Evolutionary conservation across 64 coral and sea anemone species (phyloP).

Genomic region (Pocillopora verrucosa): DNA sequence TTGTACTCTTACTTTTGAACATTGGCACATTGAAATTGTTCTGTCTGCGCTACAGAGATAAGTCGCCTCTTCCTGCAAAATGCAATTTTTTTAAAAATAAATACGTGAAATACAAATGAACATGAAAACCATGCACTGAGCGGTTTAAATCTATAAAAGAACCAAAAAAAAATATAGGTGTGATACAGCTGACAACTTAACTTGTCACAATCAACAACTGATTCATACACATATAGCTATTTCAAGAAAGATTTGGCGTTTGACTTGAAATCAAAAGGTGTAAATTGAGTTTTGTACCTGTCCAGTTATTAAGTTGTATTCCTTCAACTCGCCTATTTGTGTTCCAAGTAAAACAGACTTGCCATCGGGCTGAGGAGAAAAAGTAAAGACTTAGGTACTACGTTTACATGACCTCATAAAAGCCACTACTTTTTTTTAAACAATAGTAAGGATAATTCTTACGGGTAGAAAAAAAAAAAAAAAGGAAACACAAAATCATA

Average conservation of each 20-base stretch:
- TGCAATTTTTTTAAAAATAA: not conserved
- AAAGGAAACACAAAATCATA: too few species aligned
- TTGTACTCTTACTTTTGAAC: slow-evolving; percentile 55
- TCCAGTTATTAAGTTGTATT: slow-evolving; percentile 76
- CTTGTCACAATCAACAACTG: too few species aligned
- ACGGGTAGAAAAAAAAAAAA: too few species aligned
- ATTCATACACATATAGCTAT: too few species aligned
- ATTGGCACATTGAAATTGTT: slow-evolving; percentile 87
- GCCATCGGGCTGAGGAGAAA: slow-evolving; percentile 65
- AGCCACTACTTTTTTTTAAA: too few species aligned
- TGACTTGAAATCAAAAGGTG: not conserved
- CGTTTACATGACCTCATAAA: too few species aligned
- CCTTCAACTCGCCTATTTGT: slow-evolving; percentile 79
- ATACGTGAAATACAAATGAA: not conserved
- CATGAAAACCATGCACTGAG: not conserved
- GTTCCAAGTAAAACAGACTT: slow-evolving; percentile 80
- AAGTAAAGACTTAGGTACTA: too few species aligned
- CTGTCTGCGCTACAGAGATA: slow-evolving; percentile 55
- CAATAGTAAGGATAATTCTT: too few species aligned
- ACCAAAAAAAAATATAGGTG: not conserved
- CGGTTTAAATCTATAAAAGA: too few species aligned
- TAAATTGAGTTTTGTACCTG: slow-evolving; percentile 39
- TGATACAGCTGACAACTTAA: too few species aligned
- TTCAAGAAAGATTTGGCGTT: not conserved
- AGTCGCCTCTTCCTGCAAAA: slow-evolving; percentile 66